Evolutionary conservation across 2,797 vertebrate species (phyloP).

Genomic region (Buphagus erythrorhynchus): DNA sequence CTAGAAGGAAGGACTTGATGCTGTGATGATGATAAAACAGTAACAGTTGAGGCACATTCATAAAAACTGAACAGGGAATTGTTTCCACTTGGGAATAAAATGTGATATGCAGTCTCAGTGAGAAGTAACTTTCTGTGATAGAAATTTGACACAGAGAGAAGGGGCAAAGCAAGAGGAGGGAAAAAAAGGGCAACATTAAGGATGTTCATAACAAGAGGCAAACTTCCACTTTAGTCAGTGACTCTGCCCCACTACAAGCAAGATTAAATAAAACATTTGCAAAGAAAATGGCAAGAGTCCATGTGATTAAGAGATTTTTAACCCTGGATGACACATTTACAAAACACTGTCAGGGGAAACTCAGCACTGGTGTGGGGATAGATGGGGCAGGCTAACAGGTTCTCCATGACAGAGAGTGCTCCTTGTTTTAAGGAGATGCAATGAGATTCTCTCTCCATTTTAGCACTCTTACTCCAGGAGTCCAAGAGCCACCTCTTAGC

Average conservation of each 20-base stretch:
- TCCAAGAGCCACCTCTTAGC: neutral
- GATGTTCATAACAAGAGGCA: neutral
- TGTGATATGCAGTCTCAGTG: neutral
- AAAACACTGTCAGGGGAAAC: neutral
- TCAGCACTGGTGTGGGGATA: neutral
- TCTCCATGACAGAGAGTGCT: neutral
- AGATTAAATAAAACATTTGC: neutral
- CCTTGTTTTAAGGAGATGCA: neutral
- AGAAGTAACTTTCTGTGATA: neutral
- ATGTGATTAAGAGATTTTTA: neutral
- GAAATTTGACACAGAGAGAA: neutral
- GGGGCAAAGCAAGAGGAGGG: neutral
- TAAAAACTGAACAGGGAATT: neutral
- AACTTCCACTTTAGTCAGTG: neutral
- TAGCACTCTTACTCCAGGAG: neutral
- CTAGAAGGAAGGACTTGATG: neutral
- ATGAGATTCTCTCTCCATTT: neutral
- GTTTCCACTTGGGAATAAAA: neutral
- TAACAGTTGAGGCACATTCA: neutral
- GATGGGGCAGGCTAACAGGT: neutral
- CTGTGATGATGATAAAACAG: neutral
- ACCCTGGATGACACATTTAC: neutral
- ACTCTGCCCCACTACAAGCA: neutral
- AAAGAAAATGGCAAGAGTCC: neutral
- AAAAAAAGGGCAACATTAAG: neutral